Percentiles rank a stretch among this genome's conserved stretches.
Conservation (phyloP, 2,797 vertebrate species). For the Cephalopachus bancanus region DNA sequence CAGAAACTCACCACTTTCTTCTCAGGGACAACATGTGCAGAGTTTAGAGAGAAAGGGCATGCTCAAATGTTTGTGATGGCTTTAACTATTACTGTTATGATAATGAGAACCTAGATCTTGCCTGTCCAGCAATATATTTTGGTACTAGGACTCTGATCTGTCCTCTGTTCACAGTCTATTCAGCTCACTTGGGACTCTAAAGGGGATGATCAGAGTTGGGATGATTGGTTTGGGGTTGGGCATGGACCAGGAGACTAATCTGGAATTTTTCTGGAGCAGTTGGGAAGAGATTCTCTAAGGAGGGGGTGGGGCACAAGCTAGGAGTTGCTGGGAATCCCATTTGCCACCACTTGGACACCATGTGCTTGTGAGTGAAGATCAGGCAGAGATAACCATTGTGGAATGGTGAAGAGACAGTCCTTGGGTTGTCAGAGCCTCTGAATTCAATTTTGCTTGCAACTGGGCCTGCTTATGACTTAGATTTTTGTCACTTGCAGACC, state of each 20-base stretch:
- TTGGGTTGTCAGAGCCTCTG: no score
- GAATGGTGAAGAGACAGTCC: fast-evolving
- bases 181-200: not conserved
- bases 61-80: not conserved
- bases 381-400: not conserved
- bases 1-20: not conserved
- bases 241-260: not conserved
- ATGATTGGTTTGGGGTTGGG: not conserved
- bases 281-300: not conserved
- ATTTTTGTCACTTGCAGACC: not conserved
- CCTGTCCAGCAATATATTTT: not conserved
- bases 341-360: not conserved
- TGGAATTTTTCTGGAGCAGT: not conserved
- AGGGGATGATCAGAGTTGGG: not conserved
- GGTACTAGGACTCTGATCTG: not conserved
- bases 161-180: not conserved
- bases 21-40: not conserved
- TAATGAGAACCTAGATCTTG: not conserved
- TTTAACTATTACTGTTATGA: not conserved
- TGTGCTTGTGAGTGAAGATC: not conserved
- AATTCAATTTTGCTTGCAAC: not conserved
- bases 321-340: not conserved
- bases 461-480: not conserved
- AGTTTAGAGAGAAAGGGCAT: not conserved
- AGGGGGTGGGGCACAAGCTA: no score